Base-by-base conservation (phyloP, 2,797 vertebrate species). In the Chloroceryle inda region DNA sequence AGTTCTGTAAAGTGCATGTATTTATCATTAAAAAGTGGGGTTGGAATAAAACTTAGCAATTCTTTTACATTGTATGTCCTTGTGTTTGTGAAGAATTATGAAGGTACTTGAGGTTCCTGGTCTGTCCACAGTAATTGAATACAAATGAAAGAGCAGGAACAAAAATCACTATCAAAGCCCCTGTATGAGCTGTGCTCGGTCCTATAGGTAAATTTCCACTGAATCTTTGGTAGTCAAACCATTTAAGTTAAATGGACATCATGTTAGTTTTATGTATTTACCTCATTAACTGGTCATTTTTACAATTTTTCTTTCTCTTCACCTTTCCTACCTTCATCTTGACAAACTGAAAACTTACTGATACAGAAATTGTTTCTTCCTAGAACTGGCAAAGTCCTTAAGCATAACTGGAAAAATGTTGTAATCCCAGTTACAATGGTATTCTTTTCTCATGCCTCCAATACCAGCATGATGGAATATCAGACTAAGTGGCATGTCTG, bases 381-480 rank as follows among this genome's bases (percentile, higher is more conserved):
- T 52, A 1, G 33, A 88, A 61, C 0, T 53, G n/a, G 21, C 18
- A 6, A 82, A 83, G 42, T 80, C 62, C 18, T 77, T 50, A 56
- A 52, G 18, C 16, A 2, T 52, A 75, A 68, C 52, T 59, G 69
- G 68, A 79, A 83, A 89, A 89, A 68, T 9, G 11, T 3, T 58
- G 33, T 17, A 40, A 78, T 67, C 45, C 50, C 55, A 85, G 56
- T 86, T 68, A 85, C 5, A 37, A 33, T 0, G 4, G 16, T 16
- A 11, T 61, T 66, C 33, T 80, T 81, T 67, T 9, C 62, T 78
- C 42, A 19, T 11, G 49, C 45, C 26, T 90, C 24, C 4, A 1
- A 22, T 31, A 40, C 0, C 0, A 85, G 56, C 42, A 83, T 14
- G 27, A 47, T 5, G 24, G 44, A 31, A 11, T 13, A 76, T 15